Evolutionary conservation across 2,888 invertebrate species (phyloP), one percentile per base, ranked within the genome.

Genomic region (Anarsia innoxiella): DNA sequence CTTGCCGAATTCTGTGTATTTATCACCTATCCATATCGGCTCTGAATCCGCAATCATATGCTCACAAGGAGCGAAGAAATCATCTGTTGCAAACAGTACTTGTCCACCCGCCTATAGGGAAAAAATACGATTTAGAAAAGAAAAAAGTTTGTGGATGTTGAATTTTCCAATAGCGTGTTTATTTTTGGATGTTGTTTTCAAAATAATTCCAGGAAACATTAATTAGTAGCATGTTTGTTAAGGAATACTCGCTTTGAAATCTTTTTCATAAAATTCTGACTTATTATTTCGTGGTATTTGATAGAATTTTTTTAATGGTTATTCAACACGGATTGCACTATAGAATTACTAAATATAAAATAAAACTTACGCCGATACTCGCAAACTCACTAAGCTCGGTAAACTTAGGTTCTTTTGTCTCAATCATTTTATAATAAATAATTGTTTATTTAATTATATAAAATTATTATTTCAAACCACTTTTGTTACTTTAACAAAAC

Each of bases 51-150:
- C 64, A 10, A 89, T 56, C 68, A 90, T 79, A 49, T 86, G 86
- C 54, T 90, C 89, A 8, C 89, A 89, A 3, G 77, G 67, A 1
- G 89, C 89, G 51, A 89, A 90, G 67, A 88, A 89, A 53, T 90
- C 89, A 39, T 90, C 89, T 0, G 89, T 89, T 0, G 89, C 86
- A 43, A 89, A 90, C 2, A 87, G 49, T 1, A 90, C 83, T 58
- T 74, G 68, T 1, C 87, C 89, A 10, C 89, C 89, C 46, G 86
- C 79, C 88, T 88, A 56, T 36, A 26, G 25, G 8, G 13, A 14
- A 42, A 11, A 40, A 36, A 25, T 19, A 19, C 8, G n/a, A n/a
- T n/a, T 19, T 5, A 19, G 19, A 19, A 19, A 19, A 19, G 19
- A 19, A 19, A n/a, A n/a, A n/a, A n/a, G n/a, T n/a, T n/a, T n/a